Evolutionary conservation across 2,888 invertebrate species (phyloP), one percentile per base, ranked within the genome.

Genomic region (Coremacera marginata): DNA sequence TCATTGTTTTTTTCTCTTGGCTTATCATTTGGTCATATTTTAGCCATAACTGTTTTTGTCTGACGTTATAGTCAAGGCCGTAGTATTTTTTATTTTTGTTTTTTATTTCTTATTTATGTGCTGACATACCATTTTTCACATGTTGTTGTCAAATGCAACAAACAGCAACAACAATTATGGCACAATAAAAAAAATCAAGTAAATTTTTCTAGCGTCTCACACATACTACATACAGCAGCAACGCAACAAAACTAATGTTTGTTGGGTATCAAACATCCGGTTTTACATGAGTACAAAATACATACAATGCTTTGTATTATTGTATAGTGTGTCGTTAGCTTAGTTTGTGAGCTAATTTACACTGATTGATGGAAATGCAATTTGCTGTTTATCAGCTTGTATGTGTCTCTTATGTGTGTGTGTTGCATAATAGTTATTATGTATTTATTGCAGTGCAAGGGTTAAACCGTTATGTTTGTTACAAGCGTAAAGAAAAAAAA

Each of bases 31-130:
- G 14, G 27, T 3, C 11, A 19, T 37, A 25, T 71, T 8, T 51
- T 73, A 52, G 31, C 37, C 22, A 27, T 51, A 65, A 3, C 34
- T 57, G 19, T 71, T 55, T 73, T 52, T 25, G n/a, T 22, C 27
- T 16, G 65, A 25, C 51, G 31, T 65, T 67, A 44, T 68, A 68
- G 55, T 31, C 65, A 74, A 74, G 65, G 74, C 65, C 74, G 74
- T 55, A 34, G 16, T 34, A 16, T 52, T 22, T 34, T 8, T 62
- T 67, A 5, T 19, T 27, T 27, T 34, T 63, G 11, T 34, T 25
- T 31, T 16, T 49, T 14, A 16, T n/a, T n/a, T 27, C 19, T 63
- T 63, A 25, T 49, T 51, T n/a, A 9, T 16, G 63, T 44, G 9
- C 55, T 60, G 60, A 37, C 55, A 5, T 2, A 60, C 60, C 57